phyloP scores from a whole-genome alignment of 23 tunicate genomes.

The Trididemnum clinides region DNA sequence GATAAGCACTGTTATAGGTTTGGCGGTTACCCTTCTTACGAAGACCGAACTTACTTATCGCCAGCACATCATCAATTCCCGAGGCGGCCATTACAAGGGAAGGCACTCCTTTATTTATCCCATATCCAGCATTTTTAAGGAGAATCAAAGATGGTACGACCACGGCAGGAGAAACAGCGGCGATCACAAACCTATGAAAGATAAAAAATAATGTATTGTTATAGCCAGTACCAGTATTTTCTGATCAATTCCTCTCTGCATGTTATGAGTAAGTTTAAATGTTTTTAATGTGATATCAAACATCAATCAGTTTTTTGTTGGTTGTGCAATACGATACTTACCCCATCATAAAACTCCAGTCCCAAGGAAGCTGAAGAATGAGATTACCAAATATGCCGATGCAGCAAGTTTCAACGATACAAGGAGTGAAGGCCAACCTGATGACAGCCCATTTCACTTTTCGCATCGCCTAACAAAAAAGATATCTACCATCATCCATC shows the following conservation, averaged over 20 bases:
- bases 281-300: neutral
- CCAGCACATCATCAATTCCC: slow-evolving; percentile 88
- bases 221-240: neutral
- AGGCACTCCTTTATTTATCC: slow-evolving; percentile 71
- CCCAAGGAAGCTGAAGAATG: slow-evolving; percentile 55
- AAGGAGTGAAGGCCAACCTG: slow-evolving; percentile 82
- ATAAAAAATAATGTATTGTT: neutral
- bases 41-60: slow-evolving; percentile 55
- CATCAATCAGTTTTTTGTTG: neutral
- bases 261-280: neutral
- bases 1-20: neutral
- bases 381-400: slow-evolving; percentile 54
- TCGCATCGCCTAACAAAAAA: slow-evolving; percentile 59
- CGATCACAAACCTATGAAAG: slow-evolving; percentile 68
- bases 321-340: slow-evolving; percentile 26
- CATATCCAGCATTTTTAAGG: slow-evolving; percentile 52
- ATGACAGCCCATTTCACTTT: slow-evolving; percentile 85
- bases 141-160: slow-evolving; percentile 77
- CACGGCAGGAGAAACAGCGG: slow-evolving; percentile 92
- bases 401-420: slow-evolving; percentile 57
- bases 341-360: slow-evolving; percentile 93
- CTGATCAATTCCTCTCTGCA: neutral
- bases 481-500: neutral
- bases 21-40: neutral
- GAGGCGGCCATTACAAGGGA: slow-evolving; percentile 92